Evolutionary conservation across 2,797 vertebrate genomes (phyloP), one percentile per base, ranked within the genome.

Genomic region (Balearica regulorum): DNA sequence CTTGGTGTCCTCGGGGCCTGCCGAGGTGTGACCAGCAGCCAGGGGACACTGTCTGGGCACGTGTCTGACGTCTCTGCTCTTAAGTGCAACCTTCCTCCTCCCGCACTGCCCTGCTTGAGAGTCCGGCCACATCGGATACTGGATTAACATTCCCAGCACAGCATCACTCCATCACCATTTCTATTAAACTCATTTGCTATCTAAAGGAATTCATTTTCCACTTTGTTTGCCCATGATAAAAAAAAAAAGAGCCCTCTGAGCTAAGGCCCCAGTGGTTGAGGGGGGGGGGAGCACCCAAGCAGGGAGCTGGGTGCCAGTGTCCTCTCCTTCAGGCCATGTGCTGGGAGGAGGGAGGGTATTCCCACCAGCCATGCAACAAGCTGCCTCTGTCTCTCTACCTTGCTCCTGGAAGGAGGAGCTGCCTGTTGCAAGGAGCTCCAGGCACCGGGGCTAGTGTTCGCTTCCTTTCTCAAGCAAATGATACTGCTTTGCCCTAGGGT

Each of bases 161-260:
- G 79, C 20, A 0, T 73, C 84, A 78, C 94, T 96, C 96, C 89
- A 78, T 95, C 97, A 96, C 96, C 96, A 82, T 91, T 97, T 96
- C 96, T 96, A 77, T 96, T 94, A 97, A 97, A 97, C 95, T 96
- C 94, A 94, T 97, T 96, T 97, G 92, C 96, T 97, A 92, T 95
- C 96, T 94, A 97, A 97, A 97, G 94, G 90, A 96, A 97, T 97
- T 97, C 89, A 93, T 96, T 96, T 97, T 97, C 97, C 86, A 96
- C 97, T 97, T 97, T 96, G 89, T 96, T 96, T 97, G 95, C 80
- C 93, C 72, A 58, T 71, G 83, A 94, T 80, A 64, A 83, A 83
- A 85, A 64, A 83, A 83, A 85, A 88, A 82, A 37, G 21, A 43
- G 8, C 25, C 82, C 83, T 93, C 26, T 26, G 61, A 83, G 76